Evolutionary conservation across 1,140 invertebrate species (phyloP).

Genomic region (Ceratoteleas bidentatus): DNA sequence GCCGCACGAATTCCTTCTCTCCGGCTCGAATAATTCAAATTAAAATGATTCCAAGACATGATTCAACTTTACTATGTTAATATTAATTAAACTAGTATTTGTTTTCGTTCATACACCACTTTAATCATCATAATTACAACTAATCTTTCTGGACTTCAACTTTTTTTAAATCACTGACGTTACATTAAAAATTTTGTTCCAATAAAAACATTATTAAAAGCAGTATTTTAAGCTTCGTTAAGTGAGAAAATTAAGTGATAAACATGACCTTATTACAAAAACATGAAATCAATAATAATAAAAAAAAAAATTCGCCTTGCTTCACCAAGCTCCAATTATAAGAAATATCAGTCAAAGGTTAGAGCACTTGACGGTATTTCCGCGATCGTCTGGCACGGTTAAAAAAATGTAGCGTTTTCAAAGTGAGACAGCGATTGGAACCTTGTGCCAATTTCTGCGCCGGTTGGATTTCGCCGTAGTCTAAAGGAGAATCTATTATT

Average conservation of each 20-base stretch:
- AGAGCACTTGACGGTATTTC: constrained; percentile 29
- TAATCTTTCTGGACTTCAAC: too few species aligned
- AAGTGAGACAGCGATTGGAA: constrained; percentile 64
- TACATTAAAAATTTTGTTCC: too few species aligned
- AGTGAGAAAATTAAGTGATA: too few species aligned
- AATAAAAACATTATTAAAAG: too few species aligned
- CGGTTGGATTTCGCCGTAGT: constrained; percentile 69
- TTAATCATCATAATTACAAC: background rate
- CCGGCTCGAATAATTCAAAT: constrained; percentile 18
- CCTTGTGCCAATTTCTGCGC: constrained; percentile 78
- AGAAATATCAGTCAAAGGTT: constrained; percentile 20
- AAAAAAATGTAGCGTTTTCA: constrained; percentile 54
- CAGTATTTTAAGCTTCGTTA: too few species aligned
- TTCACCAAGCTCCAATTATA: background rate
- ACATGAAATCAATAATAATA: too few species aligned
- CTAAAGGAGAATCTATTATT: constrained; percentile 77
- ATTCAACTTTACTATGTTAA: background rate
- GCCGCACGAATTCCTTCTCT: background rate
- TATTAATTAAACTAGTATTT: background rate
- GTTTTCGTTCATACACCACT: background rate
- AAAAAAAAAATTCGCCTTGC: background rate
- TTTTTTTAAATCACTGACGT: too few species aligned
- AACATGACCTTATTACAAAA: too few species aligned
- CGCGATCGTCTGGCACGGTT: constrained; percentile 16
- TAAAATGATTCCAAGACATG: constrained; percentile 12